Conservation (phyloP, 2,888 invertebrate genomes). For the Protonemura montana region DNA sequence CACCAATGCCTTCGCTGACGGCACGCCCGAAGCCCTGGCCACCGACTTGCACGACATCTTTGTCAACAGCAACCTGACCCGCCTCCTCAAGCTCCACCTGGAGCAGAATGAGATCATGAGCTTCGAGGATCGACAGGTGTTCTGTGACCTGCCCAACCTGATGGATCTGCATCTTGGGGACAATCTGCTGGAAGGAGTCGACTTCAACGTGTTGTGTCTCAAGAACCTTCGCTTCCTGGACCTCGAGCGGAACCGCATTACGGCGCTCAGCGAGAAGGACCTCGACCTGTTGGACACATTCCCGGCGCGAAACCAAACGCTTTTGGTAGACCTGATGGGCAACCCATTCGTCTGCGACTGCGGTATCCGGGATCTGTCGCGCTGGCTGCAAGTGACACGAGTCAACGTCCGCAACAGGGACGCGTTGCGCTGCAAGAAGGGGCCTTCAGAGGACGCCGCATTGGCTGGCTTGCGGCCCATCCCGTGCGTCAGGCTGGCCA, state of each 20-base stretch:
- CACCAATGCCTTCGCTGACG: constrained; percentile 76
- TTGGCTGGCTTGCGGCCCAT: constrained; percentile 52
- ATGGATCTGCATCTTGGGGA: constrained; percentile 75
- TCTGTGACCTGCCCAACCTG: constrained; percentile 73
- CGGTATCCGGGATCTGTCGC: constrained; percentile 66
- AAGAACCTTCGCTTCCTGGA: constrained; percentile 72
- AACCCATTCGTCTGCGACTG: constrained; percentile 78
- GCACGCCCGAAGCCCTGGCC: constrained; percentile 67
- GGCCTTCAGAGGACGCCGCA: constrained; percentile 53
- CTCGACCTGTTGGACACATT: constrained; percentile 66
- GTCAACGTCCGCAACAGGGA: constrained; percentile 68
- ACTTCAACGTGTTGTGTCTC: constrained; percentile 73
- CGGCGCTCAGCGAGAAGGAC: constrained; percentile 65
- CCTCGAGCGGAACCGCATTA: constrained; percentile 72
- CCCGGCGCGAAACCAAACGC: constrained; percentile 59
- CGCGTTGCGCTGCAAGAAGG: constrained; percentile 62
- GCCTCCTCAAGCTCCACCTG: constrained; percentile 73
- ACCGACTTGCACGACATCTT: constrained; percentile 76
- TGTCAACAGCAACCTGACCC: constrained; percentile 69
- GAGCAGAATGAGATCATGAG: constrained; percentile 78
- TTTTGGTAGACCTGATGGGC: constrained; percentile 69
- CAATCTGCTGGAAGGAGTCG: constrained; percentile 67
- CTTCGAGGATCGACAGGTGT: constrained; percentile 70
- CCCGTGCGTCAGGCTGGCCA: constrained; percentile 41
- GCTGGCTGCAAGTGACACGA: constrained; percentile 70